phyloP scores from a whole-genome alignment of 2,888 invertebrate genomes.

The Sturmia bella region DNA sequence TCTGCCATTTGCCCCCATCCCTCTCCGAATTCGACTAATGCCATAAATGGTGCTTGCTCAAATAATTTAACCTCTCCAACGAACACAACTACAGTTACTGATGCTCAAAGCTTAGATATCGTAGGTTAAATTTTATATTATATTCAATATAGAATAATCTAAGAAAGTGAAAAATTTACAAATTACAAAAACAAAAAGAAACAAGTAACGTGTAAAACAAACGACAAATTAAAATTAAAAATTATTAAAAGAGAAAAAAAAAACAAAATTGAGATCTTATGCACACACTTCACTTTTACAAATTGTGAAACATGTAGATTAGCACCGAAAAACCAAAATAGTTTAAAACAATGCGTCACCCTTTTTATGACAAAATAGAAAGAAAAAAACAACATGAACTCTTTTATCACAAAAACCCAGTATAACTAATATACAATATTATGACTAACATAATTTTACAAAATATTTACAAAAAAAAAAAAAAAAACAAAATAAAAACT shows the following conservation, averaged over 20 bases:
- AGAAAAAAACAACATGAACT: slow-evolving; percentile 22
- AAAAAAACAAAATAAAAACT: slow-evolving; percentile 15
- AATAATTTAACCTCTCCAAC: slow-evolving; percentile 63
- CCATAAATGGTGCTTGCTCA: slow-evolving; percentile 66
- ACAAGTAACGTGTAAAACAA: slow-evolving; percentile 40
- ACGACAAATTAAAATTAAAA: slow-evolving; percentile 36
- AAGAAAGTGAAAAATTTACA: slow-evolving; percentile 44
- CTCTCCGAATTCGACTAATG: slow-evolving; percentile 23
- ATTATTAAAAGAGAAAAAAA: slow-evolving; percentile 35
- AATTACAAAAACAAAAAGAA: slow-evolving; percentile 40
- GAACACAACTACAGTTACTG: slow-evolving; percentile 76
- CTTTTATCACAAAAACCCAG: slow-evolving; percentile 48
- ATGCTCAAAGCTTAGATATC: slow-evolving; percentile 82
- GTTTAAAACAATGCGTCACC: slow-evolving; percentile 62
- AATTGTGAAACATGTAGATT: slow-evolving; percentile 68
- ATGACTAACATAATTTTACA: slow-evolving; percentile 36
- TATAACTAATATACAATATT: slow-evolving; percentile 22
- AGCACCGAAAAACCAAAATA: slow-evolving; percentile 62
- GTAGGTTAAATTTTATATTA: slow-evolving; percentile 78
- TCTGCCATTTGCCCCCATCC: slow-evolving; percentile 17
- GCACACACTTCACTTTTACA: slow-evolving; percentile 61
- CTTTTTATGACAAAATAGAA: slow-evolving; percentile 23
- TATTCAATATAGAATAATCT: slow-evolving; percentile 49
- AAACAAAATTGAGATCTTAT: slow-evolving; percentile 62
- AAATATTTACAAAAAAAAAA: slow-evolving; percentile 21